These are phyloP conservation scores for Zosterops borbonicus DNA, from an alignment of 2,113 vertebrate species.

Conservation along the genomic window DNA sequence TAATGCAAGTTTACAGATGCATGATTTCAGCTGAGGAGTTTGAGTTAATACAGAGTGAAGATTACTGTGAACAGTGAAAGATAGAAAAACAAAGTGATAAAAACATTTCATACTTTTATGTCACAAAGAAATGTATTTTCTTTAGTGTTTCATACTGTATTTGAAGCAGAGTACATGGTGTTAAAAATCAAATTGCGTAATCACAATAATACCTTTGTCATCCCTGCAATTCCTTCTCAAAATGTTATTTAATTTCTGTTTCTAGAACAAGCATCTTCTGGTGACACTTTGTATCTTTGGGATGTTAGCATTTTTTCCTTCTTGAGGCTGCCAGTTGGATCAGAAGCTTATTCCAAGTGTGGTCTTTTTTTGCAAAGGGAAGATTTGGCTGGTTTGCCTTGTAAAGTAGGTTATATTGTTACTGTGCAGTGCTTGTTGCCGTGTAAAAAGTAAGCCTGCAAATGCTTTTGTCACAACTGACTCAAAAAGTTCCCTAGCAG, in stretches of 20 bases:
- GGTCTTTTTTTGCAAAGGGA: background rate
- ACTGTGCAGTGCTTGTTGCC: background rate
- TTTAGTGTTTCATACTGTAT: background rate
- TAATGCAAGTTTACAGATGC: background rate
- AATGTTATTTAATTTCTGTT: background rate
- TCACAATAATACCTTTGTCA: background rate
- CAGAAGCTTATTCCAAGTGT: background rate
- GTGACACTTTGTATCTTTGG: background rate
- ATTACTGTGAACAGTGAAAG: background rate
- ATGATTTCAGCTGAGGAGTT: background rate
- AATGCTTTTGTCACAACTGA: background rate
- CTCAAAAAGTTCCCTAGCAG: background rate
- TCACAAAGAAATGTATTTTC: background rate
- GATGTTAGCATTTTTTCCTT: background rate
- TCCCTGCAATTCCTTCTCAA: background rate
- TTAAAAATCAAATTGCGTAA: background rate
- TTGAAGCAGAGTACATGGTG: background rate
- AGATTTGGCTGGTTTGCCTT: background rate
- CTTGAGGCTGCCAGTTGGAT: background rate
- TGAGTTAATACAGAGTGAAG: background rate
- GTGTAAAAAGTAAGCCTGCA: background rate
- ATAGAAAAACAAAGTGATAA: background rate
- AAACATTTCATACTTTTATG: background rate
- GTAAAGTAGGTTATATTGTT: background rate
- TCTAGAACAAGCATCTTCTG: background rate